Evolutionary conservation across 2,888 invertebrate species (phyloP), one percentile per base, ranked within the genome.

Genomic region (Stenolophus ochropezus): DNA sequence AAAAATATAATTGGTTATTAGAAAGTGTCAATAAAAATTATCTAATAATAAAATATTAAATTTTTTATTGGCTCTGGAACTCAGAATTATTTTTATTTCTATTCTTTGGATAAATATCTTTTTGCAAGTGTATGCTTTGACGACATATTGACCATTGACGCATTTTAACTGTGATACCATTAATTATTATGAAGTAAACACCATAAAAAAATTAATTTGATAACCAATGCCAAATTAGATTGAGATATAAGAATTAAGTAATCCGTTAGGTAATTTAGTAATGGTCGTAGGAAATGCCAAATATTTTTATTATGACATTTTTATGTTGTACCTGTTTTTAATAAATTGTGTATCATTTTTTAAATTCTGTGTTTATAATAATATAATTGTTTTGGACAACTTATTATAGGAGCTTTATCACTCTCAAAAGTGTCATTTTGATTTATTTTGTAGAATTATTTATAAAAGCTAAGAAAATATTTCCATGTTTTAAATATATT

Each of bases 31-130:
- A n/a, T n/a, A n/a, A n/a, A n/a, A n/a, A n/a, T n/a, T n/a, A n/a
- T n/a, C n/a, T n/a, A n/a, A n/a, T n/a, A n/a, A n/a, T n/a, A n/a
- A n/a, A n/a, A n/a, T n/a, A n/a, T n/a, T n/a, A n/a, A n/a, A 69
- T n/a, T 69, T 33, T 4, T 6, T 20, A 4, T 69, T 69, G 69
- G 69, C 69, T 42, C 21, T 33, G 69, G 33, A 33, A 69, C 69
- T 69, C 25, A 27, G 25, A 69, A 18, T 18, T 69, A 69, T 69
- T 69, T 69, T 69, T 69, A 69, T 69, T 69, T 69, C 42, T 69
- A 42, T 33, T 69, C 69, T 42, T 69, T 69, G 69, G 42, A 69
- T 42, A 65, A 69, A 69, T 42, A 69, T 69, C 33, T 69, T 69
- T 69, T 33, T 42, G 69, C 16, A n/a, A n/a, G n/a, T n/a, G n/a